Evolutionary conservation across 2,888 invertebrate genomes (phyloP), one percentile per base, ranked within the genome.

Genomic region (Physocephala rufipes): DNA sequence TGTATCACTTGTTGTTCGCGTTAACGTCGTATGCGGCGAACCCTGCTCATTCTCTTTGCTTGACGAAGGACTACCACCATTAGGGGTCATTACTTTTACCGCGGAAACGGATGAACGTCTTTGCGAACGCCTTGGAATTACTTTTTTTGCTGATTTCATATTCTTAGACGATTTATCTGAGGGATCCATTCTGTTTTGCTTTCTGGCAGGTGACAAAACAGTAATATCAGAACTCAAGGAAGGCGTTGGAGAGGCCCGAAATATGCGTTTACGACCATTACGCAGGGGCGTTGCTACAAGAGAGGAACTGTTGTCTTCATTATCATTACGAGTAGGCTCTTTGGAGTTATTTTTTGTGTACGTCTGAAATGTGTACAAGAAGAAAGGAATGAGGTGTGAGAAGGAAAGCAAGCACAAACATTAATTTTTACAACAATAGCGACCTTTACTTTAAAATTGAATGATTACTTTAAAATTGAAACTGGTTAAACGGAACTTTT

Each of bases 251-350:
- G 81, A 79, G 7, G 76, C 78, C 16, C 75, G 76, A 28, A 80
- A 74, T 13, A 78, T 67, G 12, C 82, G 77, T 51, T 82, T 82
- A 7, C 82, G 80, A 4, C 82, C 82, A 68, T 82, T 82, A 16
- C 83, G 78, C 51, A 82, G 5, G 15, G 83, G 83, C 13, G 83
- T 81, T 12, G 77, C 74, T 21, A 74, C 71, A 9, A 9, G 36
- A 9, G 71, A 24, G 21, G 49, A 1, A 30, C 3, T 12, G 58
- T 36, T 36, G 36, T 36, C 5, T 36, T 36, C 36, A 9, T 19
- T 58, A 24, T 58, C 28, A 51, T 47, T 53, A 53, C 53, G 21
- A 21, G 47, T 21, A 19, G 16, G 19, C 21, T 26, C 43, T 19
- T n/a, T n/a, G 45, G 21, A 45, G n/a, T 19, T 28, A 19, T 58